phyloP scores from a whole-genome alignment of 1,140 invertebrate genomes.

The Drosophila sturtevanti region DNA sequence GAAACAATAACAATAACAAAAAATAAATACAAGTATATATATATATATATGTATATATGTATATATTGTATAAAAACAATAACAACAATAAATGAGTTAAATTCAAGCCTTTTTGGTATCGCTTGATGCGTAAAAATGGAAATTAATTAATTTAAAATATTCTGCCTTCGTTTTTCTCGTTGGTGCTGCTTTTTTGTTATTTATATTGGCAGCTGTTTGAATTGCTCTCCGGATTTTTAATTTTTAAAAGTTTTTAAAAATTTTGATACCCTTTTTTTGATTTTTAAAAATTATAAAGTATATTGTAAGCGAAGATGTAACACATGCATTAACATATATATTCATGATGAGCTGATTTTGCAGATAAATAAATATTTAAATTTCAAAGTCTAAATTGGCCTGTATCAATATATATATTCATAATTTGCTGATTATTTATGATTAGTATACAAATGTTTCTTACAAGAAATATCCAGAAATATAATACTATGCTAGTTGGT shows the following conservation, averaged over 20 bases:
- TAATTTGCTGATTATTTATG: no score
- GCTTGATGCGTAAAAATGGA: slow-evolving; percentile 58
- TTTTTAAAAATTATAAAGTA: no score
- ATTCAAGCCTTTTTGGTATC: slow-evolving; percentile 44
- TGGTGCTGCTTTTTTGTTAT: slow-evolving; percentile 3
- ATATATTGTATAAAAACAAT: slow-evolving; percentile 2
- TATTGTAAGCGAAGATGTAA: no score
- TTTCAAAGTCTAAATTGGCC: no score
- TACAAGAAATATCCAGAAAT: no score
- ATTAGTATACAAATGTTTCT: no score
- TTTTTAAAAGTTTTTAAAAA: background rate
- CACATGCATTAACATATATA: no score
- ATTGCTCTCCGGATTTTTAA: background rate
- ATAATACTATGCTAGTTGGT: no score
- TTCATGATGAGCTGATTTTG: no score
- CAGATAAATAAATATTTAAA: no score
- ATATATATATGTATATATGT: background rate
- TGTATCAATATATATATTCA: no score
- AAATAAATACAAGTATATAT: background rate
- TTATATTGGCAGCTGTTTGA: slow-evolving; percentile 46
- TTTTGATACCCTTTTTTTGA: background rate
- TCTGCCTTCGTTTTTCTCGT: slow-evolving; percentile 71
- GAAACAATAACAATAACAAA: slow-evolving; percentile 26
- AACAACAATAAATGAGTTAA: slow-evolving; percentile 20
- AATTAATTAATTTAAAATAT: slow-evolving; percentile 80